These are phyloP conservation scores for Coenonympha arcania DNA, from an alignment of 2,888 invertebrate species.

Conservation along the genomic window DNA sequence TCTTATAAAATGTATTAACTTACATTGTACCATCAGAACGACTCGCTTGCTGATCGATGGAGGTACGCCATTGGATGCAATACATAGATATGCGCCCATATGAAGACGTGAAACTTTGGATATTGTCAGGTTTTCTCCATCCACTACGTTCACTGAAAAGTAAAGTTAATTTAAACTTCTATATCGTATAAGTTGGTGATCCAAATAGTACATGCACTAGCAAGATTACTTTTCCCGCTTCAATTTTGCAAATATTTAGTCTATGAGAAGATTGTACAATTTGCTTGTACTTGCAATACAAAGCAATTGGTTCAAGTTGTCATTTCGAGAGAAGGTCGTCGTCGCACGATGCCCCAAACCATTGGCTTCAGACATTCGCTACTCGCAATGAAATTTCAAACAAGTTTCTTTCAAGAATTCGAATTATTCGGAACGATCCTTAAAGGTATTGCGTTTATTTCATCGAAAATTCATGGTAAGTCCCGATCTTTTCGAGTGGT, in stretches of 20 bases:
- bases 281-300: conserved; percentile 49
- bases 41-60: conserved; percentile 91
- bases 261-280: conserved; percentile 43
- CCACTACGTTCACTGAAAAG: conserved; percentile 84
- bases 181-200: not conserved
- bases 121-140: conserved; percentile 89
- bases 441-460: conserved; percentile 34
- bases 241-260: conserved; percentile 44
- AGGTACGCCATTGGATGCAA: conserved; percentile 93
- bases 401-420: conserved; percentile 30
- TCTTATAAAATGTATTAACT: conserved; percentile 62
- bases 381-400: conserved; percentile 31
- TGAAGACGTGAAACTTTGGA: conserved; percentile 91
- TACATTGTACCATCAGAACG: conserved; percentile 86
- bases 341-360: conserved; percentile 33
- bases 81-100: conserved; percentile 94
- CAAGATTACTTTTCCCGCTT: conserved; percentile 32
- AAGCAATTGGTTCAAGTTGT: conserved; percentile 47
- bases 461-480: conserved; percentile 34
- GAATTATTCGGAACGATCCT: conserved; percentile 29
- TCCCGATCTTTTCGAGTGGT: conserved; percentile 35
- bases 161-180: not conserved
- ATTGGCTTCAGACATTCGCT: conserved; percentile 36
- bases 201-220: conserved; percentile 5
- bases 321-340: conserved; percentile 34